Evolutionary conservation across 2,797 vertebrate genomes (phyloP).

Genomic region (Scolopax rusticola): DNA sequence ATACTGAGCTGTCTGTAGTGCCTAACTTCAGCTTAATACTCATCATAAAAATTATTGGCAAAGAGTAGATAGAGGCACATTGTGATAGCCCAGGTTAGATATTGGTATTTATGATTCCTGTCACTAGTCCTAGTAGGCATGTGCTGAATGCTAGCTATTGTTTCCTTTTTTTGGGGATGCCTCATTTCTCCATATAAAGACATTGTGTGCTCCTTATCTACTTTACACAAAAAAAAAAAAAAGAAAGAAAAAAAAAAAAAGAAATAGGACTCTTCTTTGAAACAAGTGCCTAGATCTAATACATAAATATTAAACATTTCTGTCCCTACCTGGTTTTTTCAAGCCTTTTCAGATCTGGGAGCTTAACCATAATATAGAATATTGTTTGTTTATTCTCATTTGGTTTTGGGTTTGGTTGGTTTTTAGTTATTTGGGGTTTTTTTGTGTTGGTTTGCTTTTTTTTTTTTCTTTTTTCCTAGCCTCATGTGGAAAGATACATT

Average conservation of each 20-base stretch:
- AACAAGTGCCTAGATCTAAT: background rate
- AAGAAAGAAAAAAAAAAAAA: background rate
- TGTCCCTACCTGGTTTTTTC: background rate
- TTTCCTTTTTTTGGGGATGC: background rate
- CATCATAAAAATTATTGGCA: background rate
- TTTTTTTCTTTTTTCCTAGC: background rate
- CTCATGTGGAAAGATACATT: background rate
- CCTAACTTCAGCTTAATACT: background rate
- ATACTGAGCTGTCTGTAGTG: accelerated
- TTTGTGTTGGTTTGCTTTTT: background rate
- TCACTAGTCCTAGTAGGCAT: accelerated
- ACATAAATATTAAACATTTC: background rate
- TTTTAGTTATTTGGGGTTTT: background rate
- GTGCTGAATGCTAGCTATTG: background rate
- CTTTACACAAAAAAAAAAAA: background rate
- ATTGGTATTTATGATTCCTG: background rate
- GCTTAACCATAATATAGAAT: background rate
- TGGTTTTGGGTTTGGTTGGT: background rate
- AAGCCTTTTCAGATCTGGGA: background rate
- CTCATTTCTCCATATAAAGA: background rate
- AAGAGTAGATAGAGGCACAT: background rate
- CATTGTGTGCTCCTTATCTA: background rate
- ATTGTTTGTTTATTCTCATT: background rate
- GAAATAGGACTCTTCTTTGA: background rate
- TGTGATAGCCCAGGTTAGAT: background rate